phyloP scores from a whole-genome alignment of 2,888 invertebrate species.

The Macrophya alboannulata region DNA sequence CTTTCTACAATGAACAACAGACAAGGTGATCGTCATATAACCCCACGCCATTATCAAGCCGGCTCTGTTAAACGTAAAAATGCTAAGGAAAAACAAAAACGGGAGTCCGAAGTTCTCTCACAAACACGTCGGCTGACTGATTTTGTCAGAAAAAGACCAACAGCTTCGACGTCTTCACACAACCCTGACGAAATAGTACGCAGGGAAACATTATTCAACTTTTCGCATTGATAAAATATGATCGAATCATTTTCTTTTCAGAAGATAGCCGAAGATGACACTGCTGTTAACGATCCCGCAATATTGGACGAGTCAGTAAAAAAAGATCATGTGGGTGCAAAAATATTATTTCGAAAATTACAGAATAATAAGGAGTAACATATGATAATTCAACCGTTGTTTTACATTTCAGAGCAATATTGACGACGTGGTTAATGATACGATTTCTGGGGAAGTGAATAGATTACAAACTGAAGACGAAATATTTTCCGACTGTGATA shows the following conservation, averaged over 20 bases:
- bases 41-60: slow-evolving; percentile 33
- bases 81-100: slow-evolving; percentile 31
- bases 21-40: slow-evolving; percentile 27
- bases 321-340: slow-evolving; percentile 10
- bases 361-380: not conserved
- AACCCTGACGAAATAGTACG: slow-evolving; percentile 42
- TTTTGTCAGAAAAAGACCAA: slow-evolving; percentile 24
- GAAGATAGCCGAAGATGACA: not conserved
- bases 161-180: slow-evolving; percentile 28
- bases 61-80: slow-evolving; percentile 34
- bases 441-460: slow-evolving; percentile 12
- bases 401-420: slow-evolving; percentile 24
- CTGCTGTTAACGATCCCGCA: slow-evolving; percentile 25
- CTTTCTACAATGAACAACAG: slow-evolving; percentile 16
- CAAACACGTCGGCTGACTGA: slow-evolving; percentile 17
- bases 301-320: slow-evolving; percentile 19
- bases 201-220: slow-evolving; percentile 36
- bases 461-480: slow-evolving; percentile 49
- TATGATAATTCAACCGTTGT: not conserved
- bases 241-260: not conserved
- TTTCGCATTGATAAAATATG: slow-evolving; percentile 36
- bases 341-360: slow-evolving; percentile 21
- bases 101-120: slow-evolving; percentile 27
- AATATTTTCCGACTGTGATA: slow-evolving; percentile 47
- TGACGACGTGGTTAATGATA: slow-evolving; percentile 23